Evolutionary conservation across 2,113 vertebrate species (phyloP).

Genomic region (Hyaena hyaena): DNA sequence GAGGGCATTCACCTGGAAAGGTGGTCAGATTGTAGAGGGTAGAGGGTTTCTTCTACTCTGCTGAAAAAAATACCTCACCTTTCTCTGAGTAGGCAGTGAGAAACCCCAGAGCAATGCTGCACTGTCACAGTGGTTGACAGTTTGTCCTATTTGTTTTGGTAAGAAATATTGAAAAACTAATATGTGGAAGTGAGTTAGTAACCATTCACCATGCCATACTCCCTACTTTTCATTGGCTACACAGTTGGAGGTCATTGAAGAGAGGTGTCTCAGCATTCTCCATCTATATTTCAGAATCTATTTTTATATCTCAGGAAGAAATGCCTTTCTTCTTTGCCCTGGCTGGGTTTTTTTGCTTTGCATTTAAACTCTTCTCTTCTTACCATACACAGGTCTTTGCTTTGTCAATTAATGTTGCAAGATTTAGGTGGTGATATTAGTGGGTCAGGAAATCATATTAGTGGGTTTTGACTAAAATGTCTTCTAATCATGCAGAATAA

Average conservation of each 20-base stretch:
- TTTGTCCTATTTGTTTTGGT: neutral
- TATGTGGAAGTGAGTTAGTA: fast-evolving
- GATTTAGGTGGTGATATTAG: neutral
- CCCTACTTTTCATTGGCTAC: neutral
- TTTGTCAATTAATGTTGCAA: neutral
- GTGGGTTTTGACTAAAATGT: neutral
- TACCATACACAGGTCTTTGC: neutral
- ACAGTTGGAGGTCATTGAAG: neutral
- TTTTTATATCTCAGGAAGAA: neutral
- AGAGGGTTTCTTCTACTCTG: neutral
- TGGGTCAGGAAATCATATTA: neutral
- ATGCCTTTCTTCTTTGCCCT: neutral
- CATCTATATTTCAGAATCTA: neutral
- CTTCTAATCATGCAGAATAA: neutral
- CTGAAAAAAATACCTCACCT: neutral
- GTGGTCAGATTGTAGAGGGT: neutral
- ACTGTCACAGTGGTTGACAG: neutral
- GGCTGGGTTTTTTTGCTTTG: neutral
- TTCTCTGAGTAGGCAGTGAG: neutral
- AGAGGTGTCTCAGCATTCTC: neutral
- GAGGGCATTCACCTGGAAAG: neutral
- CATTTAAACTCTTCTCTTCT: neutral
- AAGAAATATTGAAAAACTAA: neutral
- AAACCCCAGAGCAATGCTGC: neutral
- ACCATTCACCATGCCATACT: neutral